Base-by-base conservation (phyloP, 2,797 vertebrate species). In the Remorina albescens region DNA sequence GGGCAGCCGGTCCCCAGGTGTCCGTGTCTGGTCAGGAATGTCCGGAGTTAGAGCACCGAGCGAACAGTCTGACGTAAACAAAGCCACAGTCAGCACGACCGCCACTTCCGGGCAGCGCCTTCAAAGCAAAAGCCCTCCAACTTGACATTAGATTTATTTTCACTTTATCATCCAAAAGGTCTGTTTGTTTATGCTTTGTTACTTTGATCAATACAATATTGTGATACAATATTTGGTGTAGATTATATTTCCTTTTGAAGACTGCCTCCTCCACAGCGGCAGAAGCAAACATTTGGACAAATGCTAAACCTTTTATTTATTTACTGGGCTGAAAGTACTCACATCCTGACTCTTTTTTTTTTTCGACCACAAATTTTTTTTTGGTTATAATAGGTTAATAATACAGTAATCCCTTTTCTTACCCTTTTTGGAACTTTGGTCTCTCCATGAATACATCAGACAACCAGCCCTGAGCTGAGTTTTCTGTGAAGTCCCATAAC, bases 81-180 rank as follows among this genome's bases (percentile, higher is more conserved):
- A n/a, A 0, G 1, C 13, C 16, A 11, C 4, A 15, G 21, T 12
- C 8, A 49, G 2, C 19, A 4, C 16, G 12, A 11, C 1, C 0
- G 0, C 3, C 5, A 55, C 71, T 76, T 86, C 84, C 84, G 66
- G 6, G 1, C 1, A 1, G 12, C 13, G 9, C 28, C 67, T 60
- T 71, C 18, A 78, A 50, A 81, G 47, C 36, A 81, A 84, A 64
- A 83, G 69, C 60, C 13, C 8, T n/a, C 2, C 7, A 0, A 13
- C 3, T 32, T 58, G 30, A n/a, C 30, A 30, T 30, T 30, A 49
- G 19, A 46, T 30, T 4, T 3, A 10, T n/a, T n/a, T 8, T 9
- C 8, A n/a, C 19, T 46, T 30, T 6, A 3, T 30, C 30, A 3
- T 30, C 30, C 6, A 21, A 21, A 3, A 46, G 19, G 42, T n/a